Evolutionary conservation across 92 coral and sea anemone genomes (phyloP).

Genomic region (Umimayanthus chanpuru): DNA sequence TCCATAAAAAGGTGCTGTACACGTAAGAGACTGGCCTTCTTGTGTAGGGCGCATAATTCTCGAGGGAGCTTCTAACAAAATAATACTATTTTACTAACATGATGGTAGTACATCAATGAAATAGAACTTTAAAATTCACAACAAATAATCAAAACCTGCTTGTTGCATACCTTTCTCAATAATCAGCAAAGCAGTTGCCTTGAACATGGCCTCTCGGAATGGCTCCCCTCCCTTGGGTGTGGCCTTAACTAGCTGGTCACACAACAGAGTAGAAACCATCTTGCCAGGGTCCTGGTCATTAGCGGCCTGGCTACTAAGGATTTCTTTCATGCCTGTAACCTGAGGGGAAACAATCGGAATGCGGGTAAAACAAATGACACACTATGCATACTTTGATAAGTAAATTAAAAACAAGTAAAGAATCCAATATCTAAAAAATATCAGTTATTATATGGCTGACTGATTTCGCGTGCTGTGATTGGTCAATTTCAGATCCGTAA

Average conservation of each 20-base stretch:
- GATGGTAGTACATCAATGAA: background rate
- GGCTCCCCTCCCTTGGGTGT: constrained; percentile 55
- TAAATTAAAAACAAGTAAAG: background rate
- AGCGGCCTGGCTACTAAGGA: constrained; percentile 31
- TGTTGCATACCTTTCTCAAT: constrained; percentile 59
- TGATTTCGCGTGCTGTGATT: too few species aligned
- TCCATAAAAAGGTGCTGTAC: too few species aligned
- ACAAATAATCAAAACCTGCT: background rate
- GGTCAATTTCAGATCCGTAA: too few species aligned
- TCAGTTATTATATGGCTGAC: too few species aligned
- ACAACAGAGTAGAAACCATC: constrained; percentile 52
- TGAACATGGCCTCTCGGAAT: constrained; percentile 87
- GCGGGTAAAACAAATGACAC: background rate
- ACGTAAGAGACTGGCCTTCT: too few species aligned
- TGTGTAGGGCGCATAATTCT: too few species aligned
- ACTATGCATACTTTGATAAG: background rate
- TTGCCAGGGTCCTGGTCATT: constrained; percentile 37
- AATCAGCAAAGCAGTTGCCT: constrained; percentile 89
- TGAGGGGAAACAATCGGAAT: background rate
- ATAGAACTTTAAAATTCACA: background rate
- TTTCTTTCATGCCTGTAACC: constrained; percentile 24
- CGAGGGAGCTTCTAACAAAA: too few species aligned
- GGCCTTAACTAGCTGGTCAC: constrained; percentile 70
- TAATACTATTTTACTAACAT: too few species aligned
- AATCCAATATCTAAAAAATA: too few species aligned